Conservation (phyloP, 1,140 invertebrate genomes). For the Orchestia grillus region DNA sequence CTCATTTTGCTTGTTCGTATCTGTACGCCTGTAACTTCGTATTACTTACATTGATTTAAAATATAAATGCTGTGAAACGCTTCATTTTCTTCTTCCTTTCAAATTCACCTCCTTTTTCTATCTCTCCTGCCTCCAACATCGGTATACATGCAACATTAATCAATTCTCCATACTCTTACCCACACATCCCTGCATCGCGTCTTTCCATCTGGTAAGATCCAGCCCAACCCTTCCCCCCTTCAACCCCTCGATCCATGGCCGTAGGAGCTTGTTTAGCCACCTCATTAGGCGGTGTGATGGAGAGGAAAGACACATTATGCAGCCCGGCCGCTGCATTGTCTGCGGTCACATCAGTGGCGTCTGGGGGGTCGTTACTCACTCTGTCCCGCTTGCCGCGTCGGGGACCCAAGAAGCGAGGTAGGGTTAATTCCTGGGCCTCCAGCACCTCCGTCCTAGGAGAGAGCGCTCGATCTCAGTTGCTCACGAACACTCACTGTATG, state of each 20-base stretch:
- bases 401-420: background rate
- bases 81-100: background rate
- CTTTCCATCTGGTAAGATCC: background rate
- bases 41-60: background rate
- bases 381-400: background rate
- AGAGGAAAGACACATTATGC: conserved; percentile 19
- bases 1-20: background rate
- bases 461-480: background rate
- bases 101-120: background rate
- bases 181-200: background rate
- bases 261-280: background rate
- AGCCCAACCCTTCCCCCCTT: background rate
- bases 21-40: background rate
- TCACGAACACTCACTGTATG: background rate
- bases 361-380: conserved; percentile 1
- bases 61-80: background rate
- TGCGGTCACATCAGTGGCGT: conserved; percentile 1
- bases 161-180: background rate
- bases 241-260: background rate
- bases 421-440: background rate
- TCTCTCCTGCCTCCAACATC: background rate
- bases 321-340: background rate
- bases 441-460: background rate
- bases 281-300: conserved; percentile 29
- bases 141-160: background rate